Evolutionary conservation across 2,797 vertebrate species (phyloP).

Genomic region (Oreochromis mossambicus): DNA sequence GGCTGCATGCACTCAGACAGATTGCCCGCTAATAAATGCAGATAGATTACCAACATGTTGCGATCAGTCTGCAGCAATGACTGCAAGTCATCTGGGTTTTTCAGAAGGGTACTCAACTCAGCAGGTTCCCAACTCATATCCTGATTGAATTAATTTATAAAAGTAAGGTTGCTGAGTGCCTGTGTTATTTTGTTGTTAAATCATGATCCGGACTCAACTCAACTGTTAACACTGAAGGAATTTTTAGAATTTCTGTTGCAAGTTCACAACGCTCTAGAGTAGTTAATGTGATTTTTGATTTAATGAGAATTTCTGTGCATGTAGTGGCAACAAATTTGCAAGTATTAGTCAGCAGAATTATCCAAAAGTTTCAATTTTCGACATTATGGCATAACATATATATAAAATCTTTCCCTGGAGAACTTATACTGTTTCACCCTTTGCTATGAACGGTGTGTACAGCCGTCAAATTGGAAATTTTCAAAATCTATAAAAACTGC

Average conservation of each 20-base stretch:
- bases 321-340: background rate
- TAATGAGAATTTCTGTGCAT: background rate
- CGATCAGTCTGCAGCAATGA: background rate
- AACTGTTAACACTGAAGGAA: background rate
- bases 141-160: background rate
- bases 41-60: background rate
- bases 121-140: background rate
- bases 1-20: background rate
- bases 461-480: background rate
- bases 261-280: background rate
- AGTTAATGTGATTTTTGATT: background rate
- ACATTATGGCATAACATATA: background rate
- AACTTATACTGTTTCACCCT: background rate
- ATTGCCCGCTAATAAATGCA: background rate
- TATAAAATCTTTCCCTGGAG: background rate
- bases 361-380: background rate
- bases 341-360: background rate
- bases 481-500: background rate
- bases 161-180: background rate
- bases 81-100: background rate
- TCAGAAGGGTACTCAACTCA: background rate
- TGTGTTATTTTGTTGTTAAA: background rate
- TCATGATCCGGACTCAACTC: background rate
- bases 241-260: background rate
- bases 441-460: background rate